phyloP scores from a whole-genome alignment of 2,888 invertebrate genomes.

The Apotomis betuletana region DNA sequence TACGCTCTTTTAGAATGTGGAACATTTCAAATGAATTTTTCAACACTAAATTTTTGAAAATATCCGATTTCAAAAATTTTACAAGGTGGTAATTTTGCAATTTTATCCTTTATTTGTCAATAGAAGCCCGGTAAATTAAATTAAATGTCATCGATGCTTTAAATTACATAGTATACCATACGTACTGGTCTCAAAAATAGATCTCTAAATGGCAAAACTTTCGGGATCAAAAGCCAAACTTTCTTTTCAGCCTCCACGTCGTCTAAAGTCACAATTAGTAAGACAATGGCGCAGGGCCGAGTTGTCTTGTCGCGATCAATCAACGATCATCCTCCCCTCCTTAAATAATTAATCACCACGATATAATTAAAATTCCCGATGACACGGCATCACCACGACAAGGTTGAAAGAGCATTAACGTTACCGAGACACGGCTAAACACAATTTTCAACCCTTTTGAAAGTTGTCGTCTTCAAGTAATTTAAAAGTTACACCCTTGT shows the following conservation, averaged over 20 bases:
- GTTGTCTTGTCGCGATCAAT: conserved; percentile 74
- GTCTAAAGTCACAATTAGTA: conserved; percentile 79
- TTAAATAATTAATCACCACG: conserved; percentile 79
- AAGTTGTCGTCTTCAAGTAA: conserved; percentile 44
- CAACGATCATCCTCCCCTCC: conserved; percentile 69
- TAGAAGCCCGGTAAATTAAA: too few species aligned
- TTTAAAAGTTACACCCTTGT: conserved; percentile 47
- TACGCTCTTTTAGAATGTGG: too few species aligned
- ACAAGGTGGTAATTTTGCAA: too few species aligned
- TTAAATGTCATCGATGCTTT: too few species aligned
- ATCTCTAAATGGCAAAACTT: conserved; percentile 13
- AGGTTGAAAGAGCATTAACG: conserved; percentile 58
- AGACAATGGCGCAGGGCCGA: conserved; percentile 73
- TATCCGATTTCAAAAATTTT: too few species aligned
- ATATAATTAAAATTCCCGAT: conserved; percentile 82
- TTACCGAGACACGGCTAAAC: conserved; percentile 49
- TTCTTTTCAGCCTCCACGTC: conserved; percentile 50
- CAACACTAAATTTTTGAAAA: too few species aligned
- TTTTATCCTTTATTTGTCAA: too few species aligned
- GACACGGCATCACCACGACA: conserved; percentile 72
- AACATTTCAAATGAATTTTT: too few species aligned
- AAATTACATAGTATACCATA: too few species aligned
- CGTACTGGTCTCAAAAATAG: not conserved
- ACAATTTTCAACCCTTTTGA: conserved; percentile 57
- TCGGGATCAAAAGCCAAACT: conserved; percentile 11